A percentile compares a stretch with the other conserved stretches of the same genome.
Conservation (phyloP, 37 sponge, comb jelly and placozoan species). For the Beroe ovata region DNA sequence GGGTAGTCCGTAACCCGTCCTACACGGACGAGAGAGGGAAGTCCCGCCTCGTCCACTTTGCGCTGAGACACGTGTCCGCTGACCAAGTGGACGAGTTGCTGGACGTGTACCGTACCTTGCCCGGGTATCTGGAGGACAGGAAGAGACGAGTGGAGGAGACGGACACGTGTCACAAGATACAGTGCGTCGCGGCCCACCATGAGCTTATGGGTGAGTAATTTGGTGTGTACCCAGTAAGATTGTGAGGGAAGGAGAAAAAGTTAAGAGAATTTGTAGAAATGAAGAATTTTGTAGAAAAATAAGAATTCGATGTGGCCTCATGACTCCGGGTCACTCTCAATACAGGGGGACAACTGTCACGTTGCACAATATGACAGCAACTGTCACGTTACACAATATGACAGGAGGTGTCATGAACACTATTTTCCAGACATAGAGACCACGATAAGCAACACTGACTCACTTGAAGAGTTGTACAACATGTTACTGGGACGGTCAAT, state of each 20-base stretch:
- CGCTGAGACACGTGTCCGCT: conserved; percentile 10
- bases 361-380: too few species aligned
- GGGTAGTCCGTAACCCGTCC: neutral
- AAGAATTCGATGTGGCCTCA: too few species aligned
- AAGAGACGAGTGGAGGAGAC: neutral
- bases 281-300: too few species aligned
- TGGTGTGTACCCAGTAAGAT: too few species aligned
- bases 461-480: conserved; percentile 20
- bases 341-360: too few species aligned
- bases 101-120: conserved; percentile 22
- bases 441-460: conserved; percentile 21
- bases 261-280: too few species aligned
- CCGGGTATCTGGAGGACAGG: conserved; percentile 12
- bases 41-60: neutral
- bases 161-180: conserved; percentile 19
- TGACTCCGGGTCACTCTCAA: too few species aligned
- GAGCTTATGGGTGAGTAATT: conserved; percentile 36
- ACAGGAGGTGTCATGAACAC: too few species aligned
- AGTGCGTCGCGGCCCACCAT: neutral
- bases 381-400: too few species aligned
- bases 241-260: too few species aligned
- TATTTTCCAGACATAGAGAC: conserved; percentile 9
- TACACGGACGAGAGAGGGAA: neutral
- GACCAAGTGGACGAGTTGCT: conserved; percentile 8
- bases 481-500: conserved; percentile 6